Percentiles rank a stretch among this genome's conserved stretches.
Evolutionary conservation across 2,888 invertebrate species (phyloP).

Genomic region (Philopedon plagiatum): DNA sequence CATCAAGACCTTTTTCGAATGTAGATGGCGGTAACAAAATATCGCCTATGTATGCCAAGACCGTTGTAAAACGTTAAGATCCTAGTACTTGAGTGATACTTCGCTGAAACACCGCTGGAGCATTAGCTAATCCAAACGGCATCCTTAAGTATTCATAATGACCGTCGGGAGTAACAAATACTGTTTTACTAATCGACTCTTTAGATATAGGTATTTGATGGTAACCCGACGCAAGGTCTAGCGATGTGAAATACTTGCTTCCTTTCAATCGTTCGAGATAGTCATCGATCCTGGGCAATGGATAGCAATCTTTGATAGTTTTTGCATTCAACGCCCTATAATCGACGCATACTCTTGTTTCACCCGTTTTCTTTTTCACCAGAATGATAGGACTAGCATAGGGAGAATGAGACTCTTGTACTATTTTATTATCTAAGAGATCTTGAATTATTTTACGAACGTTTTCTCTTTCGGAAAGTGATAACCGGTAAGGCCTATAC

Average conservation of each 20-base stretch:
- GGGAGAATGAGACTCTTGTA: too few relatives aligned
- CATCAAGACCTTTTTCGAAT: conserved; percentile 43
- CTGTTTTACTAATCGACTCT: conserved; percentile 58
- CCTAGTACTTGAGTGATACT: conserved; percentile 48
- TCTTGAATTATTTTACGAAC: conserved; percentile 53
- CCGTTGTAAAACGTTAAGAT: conserved; percentile 44
- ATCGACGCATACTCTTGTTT: conserved; percentile 48
- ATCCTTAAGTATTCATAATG: conserved; percentile 60
- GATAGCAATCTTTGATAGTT: conserved; percentile 57
- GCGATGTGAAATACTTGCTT: conserved; percentile 56
- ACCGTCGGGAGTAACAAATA: conserved; percentile 60
- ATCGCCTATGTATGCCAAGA: conserved; percentile 53
- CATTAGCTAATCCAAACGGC: conserved; percentile 63
- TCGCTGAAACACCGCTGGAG: conserved; percentile 56
- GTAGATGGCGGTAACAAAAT: conserved; percentile 53
- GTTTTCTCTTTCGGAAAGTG: too few relatives aligned
- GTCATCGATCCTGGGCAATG: conserved; percentile 61
- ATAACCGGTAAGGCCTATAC: too few relatives aligned
- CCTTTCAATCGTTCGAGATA: conserved; percentile 55
- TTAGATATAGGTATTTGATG: conserved; percentile 60
- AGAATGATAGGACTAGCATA: too few relatives aligned
- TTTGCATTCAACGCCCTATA: too few relatives aligned
- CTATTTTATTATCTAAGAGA: too few relatives aligned
- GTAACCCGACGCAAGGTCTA: conserved; percentile 60
- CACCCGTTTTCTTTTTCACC: conserved; percentile 51